Base-by-base conservation (phyloP, 2,797 vertebrate species). In the Poecilia picta region DNA sequence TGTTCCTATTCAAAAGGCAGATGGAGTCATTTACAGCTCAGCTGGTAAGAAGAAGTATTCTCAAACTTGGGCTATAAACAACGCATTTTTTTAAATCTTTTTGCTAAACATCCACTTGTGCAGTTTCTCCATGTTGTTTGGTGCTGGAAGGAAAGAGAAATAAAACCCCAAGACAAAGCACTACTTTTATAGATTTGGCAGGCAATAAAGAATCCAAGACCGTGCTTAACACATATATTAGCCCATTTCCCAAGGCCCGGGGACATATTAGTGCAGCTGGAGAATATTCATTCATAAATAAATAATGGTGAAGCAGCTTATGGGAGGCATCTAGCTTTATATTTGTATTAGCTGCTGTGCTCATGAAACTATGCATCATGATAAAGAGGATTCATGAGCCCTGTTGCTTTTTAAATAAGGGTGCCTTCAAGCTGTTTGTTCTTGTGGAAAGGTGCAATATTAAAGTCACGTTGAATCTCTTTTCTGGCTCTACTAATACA, bases 211-310 rank as follows among this genome's bases (percentile, higher is more conserved):
- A 93, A 94, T 91, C 87, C 83, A 47, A 85, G 82, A 85, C 87
- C 87, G 76, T 83, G 83, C 88, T 88, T 90, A 87, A 85, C 88
- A 91, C 88, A 90, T 83, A 89, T 86, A 92, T 92, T 88, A 89
- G 82, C 83, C 88, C 87, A 85, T 92, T 92, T 86, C 84, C 88
- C 79, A 79, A 83, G 90, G 89, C 90, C 88, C 82, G 13, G 64
- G 88, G 90, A 93, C 87, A 89, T 92, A 93, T 93, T 91, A 94
- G 86, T 87, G 86, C 80, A 84, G 91, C 85, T 87, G 86, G 86
- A 91, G 79, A 89, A 92, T 90, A 93, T 95, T 91, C 84, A 88
- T 90, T 91, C 90, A 90, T 95, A 88, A 95, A 95, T 95, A 95
- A 94, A 93, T 94, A 92, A 95, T 93, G 92, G 83, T 72, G 85